Base-by-base conservation (phyloP, 2,113 vertebrate species). In the Ellobius talpinus region DNA sequence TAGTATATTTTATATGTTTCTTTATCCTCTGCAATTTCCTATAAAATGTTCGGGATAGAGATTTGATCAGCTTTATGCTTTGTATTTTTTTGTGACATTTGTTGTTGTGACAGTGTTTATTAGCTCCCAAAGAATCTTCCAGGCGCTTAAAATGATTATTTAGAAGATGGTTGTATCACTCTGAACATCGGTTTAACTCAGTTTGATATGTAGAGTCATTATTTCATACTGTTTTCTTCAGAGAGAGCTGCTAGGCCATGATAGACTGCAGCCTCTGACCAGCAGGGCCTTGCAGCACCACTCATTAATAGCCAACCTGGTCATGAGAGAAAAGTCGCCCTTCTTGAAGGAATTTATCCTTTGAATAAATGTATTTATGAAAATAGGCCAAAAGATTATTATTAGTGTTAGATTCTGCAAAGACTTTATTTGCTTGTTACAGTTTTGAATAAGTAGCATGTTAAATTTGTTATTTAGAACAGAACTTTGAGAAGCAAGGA, bases 391-490 rank as follows among this genome's bases (percentile, higher is more conserved):
- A 58, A 91, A 86, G 26, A 63, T 87, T 42, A 89, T 91, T 91
- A 45, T 52, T 78, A 85, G 52, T 39, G 8, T 96, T 94, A 93
- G 39, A 52, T 87, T 97, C 96, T 96, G 21, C n/a, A 76, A 58
- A 91, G 65, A 87, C 36, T 85, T 50, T 89, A 93, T 55, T 55
- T 96, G 58, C n/a, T 90, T 87, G 9, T 91, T 82, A 7, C 87
- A 84, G 42, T 50, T 96, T 85, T 86, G 52, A 94, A 68, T 72
- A 77, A 58, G 17, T 65, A 86, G 66, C 70, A 31, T 84, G 14
- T 92, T 97, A 77, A 81, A 42, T 90, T 96, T 89, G 58, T 96
- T 93, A 70, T 55, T 96, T 96, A 81, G 45, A 74, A 58, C 24
- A 92, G 31, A 93, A 90, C 9, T 82, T 81, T 10, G 36, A 47